Evolutionary conservation across 2,113 vertebrate species (phyloP).

Genomic region (Apteryx mantelli): DNA sequence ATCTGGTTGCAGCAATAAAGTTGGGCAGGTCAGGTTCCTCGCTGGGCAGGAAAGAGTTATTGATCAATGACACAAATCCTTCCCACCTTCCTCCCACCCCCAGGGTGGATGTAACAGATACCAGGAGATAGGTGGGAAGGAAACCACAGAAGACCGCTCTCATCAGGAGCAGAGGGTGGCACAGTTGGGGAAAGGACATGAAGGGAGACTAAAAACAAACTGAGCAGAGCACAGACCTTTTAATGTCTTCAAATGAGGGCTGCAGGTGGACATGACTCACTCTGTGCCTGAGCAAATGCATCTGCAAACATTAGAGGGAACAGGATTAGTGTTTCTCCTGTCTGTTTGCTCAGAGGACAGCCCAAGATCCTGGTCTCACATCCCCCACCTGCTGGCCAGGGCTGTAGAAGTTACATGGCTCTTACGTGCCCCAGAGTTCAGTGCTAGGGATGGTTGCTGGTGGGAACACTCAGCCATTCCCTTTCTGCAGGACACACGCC

Average conservation of each 20-base stretch:
- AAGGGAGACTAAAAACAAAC: background rate
- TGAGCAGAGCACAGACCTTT: background rate
- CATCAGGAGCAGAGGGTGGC: background rate
- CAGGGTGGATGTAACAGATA: background rate
- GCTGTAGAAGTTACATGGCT: background rate
- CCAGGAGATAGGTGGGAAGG: constrained; percentile 1
- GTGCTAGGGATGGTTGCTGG: background rate
- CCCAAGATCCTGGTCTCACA: background rate
- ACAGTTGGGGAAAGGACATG: background rate
- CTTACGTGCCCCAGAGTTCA: rapidly evolving
- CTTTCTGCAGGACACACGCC: background rate
- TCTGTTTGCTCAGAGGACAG: background rate
- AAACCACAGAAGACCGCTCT: background rate
- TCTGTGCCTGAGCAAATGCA: background rate
- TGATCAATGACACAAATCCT: constrained; percentile 60
- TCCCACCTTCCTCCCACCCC: constrained; percentile 52
- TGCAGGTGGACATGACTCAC: background rate
- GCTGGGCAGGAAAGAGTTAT: constrained; percentile 61
- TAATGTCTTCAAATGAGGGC: background rate
- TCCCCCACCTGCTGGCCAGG: too few relatives aligned
- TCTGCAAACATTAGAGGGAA: background rate
- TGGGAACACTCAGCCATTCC: background rate
- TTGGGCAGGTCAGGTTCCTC: constrained; percentile 78
- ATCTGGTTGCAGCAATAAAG: constrained; percentile 86
- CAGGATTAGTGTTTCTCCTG: background rate